phyloP scores from a whole-genome alignment of 2,797 vertebrate genomes.

The Petrocephalus schoutedeni region DNA sequence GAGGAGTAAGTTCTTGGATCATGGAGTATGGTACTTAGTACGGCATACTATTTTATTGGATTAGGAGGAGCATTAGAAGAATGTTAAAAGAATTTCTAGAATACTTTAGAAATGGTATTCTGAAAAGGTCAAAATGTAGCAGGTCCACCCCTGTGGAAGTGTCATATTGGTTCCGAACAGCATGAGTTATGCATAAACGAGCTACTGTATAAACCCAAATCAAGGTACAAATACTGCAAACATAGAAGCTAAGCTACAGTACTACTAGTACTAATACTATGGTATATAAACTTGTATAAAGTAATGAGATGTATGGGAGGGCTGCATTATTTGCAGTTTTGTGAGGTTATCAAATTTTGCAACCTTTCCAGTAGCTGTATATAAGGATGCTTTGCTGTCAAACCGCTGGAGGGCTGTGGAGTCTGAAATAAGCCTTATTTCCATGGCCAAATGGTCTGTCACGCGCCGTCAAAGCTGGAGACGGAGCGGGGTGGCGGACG shows the following conservation, averaged over 20 bases:
- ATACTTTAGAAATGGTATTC: not conserved
- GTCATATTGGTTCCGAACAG: not conserved
- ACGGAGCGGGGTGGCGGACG: not conserved
- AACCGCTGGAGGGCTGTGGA: not conserved
- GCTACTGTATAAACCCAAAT: not conserved
- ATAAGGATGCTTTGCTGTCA: not conserved
- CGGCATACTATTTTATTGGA: not conserved
- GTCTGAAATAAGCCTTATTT: conserved; percentile 15
- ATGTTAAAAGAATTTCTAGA: not conserved
- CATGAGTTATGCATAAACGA: not conserved
- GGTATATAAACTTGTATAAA: not conserved
- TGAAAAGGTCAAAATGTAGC: not conserved
- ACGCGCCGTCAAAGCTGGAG: not conserved
- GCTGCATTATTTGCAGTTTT: not conserved
- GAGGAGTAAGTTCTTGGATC: not conserved
- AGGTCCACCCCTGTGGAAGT: not conserved
- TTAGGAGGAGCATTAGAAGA: not conserved
- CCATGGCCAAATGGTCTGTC: conserved; percentile 10
- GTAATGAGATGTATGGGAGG: not conserved
- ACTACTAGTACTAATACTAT: not conserved
- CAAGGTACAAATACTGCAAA: not conserved
- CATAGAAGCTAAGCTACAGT: not conserved
- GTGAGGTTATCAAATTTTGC: not conserved
- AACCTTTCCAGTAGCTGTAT: not conserved
- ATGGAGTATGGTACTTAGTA: not conserved